Evolutionary conservation across 2,888 invertebrate species (phyloP).

Genomic region (Aradus depressus): DNA sequence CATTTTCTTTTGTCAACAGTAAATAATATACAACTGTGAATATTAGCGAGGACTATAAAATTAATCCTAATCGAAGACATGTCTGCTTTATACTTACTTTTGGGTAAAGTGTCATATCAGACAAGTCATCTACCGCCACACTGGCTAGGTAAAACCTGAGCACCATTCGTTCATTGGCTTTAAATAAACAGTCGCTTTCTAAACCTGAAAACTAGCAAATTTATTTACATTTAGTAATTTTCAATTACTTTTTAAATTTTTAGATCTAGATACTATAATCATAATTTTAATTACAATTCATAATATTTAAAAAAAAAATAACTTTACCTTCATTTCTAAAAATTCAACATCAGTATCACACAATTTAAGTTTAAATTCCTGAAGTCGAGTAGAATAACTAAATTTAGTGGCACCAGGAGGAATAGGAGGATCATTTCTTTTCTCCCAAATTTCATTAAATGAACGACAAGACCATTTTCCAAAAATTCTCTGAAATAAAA

Average conservation of each 20-base stretch:
- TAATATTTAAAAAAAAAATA: not conserved
- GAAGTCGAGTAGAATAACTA: conserved; percentile 54
- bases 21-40: too few species aligned
- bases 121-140: conserved; percentile 57
- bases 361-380: conserved; percentile 51
- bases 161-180: conserved; percentile 64
- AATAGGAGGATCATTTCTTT: conserved; percentile 52
- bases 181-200: conserved; percentile 65
- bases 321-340: conserved; percentile 49
- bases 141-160: conserved; percentile 56
- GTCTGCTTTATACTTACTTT: conserved; percentile 28
- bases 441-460: conserved; percentile 15
- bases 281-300: not conserved
- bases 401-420: conserved; percentile 65
- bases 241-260: not conserved
- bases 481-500: conserved; percentile 21
- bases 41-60: not conserved
- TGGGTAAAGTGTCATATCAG: conserved; percentile 59
- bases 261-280: not conserved
- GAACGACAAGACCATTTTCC: conserved; percentile 13
- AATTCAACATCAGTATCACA: conserved; percentile 61
- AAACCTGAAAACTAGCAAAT: conserved; percentile 41
- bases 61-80: too few species aligned
- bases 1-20: too few species aligned
- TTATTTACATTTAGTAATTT: not conserved